Percentiles rank a stretch among this genome's conserved stretches.
Conservation (phyloP, 2,888 invertebrate species). For the Gymnosoma rotundatum region DNA sequence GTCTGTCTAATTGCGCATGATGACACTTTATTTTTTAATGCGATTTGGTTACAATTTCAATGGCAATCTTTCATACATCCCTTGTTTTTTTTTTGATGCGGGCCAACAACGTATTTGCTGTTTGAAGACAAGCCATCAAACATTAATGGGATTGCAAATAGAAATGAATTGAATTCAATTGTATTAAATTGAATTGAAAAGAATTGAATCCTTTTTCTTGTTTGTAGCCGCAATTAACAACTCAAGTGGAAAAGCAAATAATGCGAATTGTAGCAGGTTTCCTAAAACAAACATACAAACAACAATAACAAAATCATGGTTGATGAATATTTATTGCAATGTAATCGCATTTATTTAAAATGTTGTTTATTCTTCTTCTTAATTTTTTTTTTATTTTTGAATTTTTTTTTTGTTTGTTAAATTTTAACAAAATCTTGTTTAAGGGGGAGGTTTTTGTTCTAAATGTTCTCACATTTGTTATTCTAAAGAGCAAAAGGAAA, state of each 20-base stretch:
- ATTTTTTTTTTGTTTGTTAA: conserved; percentile 17
- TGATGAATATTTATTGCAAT: conserved; percentile 70
- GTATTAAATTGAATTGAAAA: conserved; percentile 13
- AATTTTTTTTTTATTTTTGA: conserved; percentile 39
- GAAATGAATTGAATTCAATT: conserved; percentile 42
- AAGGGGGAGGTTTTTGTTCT: conserved; percentile 57
- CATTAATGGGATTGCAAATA: conserved; percentile 62
- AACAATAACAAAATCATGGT: neutral
- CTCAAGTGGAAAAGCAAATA: conserved; percentile 72
- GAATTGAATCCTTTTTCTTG: conserved; percentile 57
- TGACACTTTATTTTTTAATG: conserved; percentile 62
- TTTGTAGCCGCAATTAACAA: conserved; percentile 72
- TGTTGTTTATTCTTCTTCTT: conserved; percentile 69
- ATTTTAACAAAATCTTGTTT: conserved; percentile 25
- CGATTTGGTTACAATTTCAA: conserved; percentile 58
- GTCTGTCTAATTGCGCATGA: conserved; percentile 66
- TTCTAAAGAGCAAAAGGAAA: conserved; percentile 1
- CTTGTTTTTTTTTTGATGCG: neutral
- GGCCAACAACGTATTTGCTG: neutral
- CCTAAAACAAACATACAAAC: conserved; percentile 61
- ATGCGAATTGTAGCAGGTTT: conserved; percentile 70
- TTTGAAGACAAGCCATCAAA: conserved; percentile 52
- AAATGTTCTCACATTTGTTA: conserved; percentile 64
- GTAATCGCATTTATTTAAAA: conserved; percentile 74
- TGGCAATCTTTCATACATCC: conserved; percentile 17